Base-by-base conservation (phyloP, 2,113 vertebrate genomes). In the Apteryx mantelli region DNA sequence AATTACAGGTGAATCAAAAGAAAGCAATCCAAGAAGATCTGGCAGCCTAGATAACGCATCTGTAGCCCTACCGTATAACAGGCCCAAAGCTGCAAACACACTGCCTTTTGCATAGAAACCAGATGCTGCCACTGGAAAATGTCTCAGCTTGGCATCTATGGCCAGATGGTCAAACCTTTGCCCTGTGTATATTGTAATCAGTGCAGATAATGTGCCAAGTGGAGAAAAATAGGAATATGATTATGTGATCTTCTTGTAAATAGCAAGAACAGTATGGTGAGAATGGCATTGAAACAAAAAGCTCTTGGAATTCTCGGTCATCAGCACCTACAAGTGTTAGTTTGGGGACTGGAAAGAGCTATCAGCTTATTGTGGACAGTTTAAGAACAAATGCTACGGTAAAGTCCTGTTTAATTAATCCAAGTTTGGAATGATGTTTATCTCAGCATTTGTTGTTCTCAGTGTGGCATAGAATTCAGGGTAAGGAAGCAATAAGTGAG, bases 121-220 rank as follows among this genome's bases (percentile, higher is more conserved):
- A 95, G 97, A 91, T 97, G 94, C 80, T 65, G 79, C 81, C 70
- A 71, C 85, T 95, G 87, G 74, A 96, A 96, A 95, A 89, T 78
- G 53, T 88, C 87, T 96, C 93, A 50, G 85, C 77, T 90, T 93
- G 92, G 88, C 90, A 95, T 96, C 86, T 82, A 68, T 7, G 42
- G 79, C 95, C 95, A 95, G 88, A 92, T 95, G 93, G 94, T 55
- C 83, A 94, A 93, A 96, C 86, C 85, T 82, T 78, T 82, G 88
- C 73, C 82, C 85, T 91, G 65, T 89, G n/a, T 82, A 65, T 69
- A 83, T 66, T 88, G 75, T 89, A 68, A 66, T 20, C 66, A 40
- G 79, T 30, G 74, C 81, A 96, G 55, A 82, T 81, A 55, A 79
- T 48, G 71, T 96, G 95, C 77, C 81, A 95, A 94, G 77, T 79